A percentile compares a stretch with the other conserved stretches of the same genome.
Conservation (phyloP, 1,140 invertebrate genomes). For the Caenorhabditis briggsae region DNA sequence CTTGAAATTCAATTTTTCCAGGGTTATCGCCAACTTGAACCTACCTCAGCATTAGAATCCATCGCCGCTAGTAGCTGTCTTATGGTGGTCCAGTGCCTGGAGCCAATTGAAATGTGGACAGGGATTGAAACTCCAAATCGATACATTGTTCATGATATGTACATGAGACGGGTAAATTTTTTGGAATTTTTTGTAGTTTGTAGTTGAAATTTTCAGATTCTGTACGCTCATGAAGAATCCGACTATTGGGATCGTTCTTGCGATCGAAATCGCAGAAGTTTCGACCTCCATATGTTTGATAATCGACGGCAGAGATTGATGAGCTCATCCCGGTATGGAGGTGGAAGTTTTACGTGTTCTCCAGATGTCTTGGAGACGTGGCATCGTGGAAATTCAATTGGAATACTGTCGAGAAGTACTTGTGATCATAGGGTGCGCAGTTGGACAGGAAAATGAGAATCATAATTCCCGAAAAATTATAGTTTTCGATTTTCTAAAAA, state of each 20-base stretch:
- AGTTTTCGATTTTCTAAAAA: no score
- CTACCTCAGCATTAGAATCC: neutral
- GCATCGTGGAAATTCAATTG: conserved; percentile 9
- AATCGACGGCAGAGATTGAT: neutral
- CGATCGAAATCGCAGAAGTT: neutral
- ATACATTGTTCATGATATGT: conserved; percentile 32
- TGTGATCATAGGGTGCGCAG: neutral
- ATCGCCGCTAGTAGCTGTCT: neutral
- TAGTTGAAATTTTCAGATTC: neutral
- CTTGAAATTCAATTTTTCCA: neutral
- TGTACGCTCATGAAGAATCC: conserved; percentile 10
- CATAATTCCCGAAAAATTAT: no score
- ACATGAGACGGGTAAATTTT: neutral
- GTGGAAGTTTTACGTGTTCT: neutral
- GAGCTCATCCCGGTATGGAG: conserved; percentile 8
- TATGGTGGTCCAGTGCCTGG: neutral
- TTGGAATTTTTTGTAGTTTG: no score
- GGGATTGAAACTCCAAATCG: conserved; percentile 20
- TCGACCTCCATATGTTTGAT: conserved; percentile 8
- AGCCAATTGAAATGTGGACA: neutral
- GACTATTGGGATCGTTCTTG: conserved; percentile 9
- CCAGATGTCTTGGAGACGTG: conserved; percentile 4
- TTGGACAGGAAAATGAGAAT: no score
- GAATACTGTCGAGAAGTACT: neutral
- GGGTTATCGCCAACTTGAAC: neutral